Percentiles rank a stretch among this genome's conserved stretches.
phyloP scores from a whole-genome alignment of 2,797 vertebrate genomes.

The Thunnus albacares region DNA sequence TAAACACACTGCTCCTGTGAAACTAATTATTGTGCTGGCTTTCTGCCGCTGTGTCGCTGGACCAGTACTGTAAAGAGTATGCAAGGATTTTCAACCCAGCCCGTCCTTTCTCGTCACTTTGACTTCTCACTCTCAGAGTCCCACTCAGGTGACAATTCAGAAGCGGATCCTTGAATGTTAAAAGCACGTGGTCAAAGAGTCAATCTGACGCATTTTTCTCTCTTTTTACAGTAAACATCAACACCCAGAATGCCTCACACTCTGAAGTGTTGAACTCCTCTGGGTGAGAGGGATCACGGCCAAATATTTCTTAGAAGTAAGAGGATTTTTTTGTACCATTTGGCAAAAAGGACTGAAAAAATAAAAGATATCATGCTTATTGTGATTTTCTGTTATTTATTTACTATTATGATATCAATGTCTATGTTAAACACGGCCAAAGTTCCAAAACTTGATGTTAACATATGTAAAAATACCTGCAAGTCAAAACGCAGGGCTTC shows the following conservation, averaged over 20 bases:
- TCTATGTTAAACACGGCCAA: too few relatives aligned
- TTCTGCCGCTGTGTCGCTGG: conserved; percentile 54
- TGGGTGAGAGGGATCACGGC: not conserved
- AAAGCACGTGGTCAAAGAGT: not conserved
- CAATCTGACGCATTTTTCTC: not conserved
- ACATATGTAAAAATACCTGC: too few relatives aligned
- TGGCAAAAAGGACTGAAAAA: too few relatives aligned
- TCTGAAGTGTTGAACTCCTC: not conserved
- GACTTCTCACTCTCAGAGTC: conserved; percentile 19
- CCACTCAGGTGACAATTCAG: conserved; percentile 27
- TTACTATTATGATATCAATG: too few relatives aligned
- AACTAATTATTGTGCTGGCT: conserved; percentile 77
- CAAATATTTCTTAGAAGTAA: not conserved
- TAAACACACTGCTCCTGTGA: conserved; percentile 74
- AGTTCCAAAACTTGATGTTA: too few relatives aligned
- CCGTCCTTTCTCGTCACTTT: conserved; percentile 30
- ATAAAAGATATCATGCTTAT: too few relatives aligned
- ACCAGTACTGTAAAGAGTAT: conserved; percentile 31
- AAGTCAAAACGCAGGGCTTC: too few relatives aligned
- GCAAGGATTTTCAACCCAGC: conserved; percentile 31
- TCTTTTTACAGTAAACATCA: not conserved
- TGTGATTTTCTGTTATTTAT: too few relatives aligned
- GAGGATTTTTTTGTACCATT: too few relatives aligned
- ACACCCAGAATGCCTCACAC: not conserved
- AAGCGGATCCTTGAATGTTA: conserved; percentile 1